phyloP scores from a whole-genome alignment of 2,113 vertebrate species.

The Gasterosteus aculeatus region DNA sequence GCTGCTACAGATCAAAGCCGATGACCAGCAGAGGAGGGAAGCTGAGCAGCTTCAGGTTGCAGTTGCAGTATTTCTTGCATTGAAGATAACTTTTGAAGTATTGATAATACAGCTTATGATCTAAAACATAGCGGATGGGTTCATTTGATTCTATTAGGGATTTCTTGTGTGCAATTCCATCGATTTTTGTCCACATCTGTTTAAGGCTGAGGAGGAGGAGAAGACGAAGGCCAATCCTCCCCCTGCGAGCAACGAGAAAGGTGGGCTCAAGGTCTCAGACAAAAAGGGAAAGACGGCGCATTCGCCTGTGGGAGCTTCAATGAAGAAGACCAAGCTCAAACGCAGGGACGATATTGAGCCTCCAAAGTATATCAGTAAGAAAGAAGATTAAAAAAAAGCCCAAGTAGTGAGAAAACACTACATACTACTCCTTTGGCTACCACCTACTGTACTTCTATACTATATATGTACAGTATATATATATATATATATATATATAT shows the following conservation, averaged over 20 bases:
- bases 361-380: slow-evolving; percentile 81
- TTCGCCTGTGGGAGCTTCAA: slow-evolving; percentile 49
- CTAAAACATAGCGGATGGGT: neutral
- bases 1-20: slow-evolving; percentile 85
- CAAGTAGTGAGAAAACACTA: too few relatives aligned
- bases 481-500: too few relatives aligned
- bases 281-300: slow-evolving; percentile 74
- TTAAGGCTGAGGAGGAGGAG: slow-evolving; percentile 77
- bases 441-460: neutral
- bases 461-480: neutral
- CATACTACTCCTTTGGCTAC: neutral
- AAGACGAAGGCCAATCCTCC: slow-evolving; percentile 46
- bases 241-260: slow-evolving; percentile 71
- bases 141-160: neutral
- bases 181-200: slow-evolving; percentile 2
- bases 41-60: slow-evolving; percentile 68
- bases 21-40: slow-evolving; percentile 81
- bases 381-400: neutral
- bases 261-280: slow-evolving; percentile 58
- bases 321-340: slow-evolving; percentile 82
- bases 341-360: slow-evolving; percentile 79
- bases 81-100: neutral
- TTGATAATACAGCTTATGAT: neutral
- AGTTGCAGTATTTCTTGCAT: neutral
- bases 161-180: neutral